Percentiles rank a stretch among this genome's conserved stretches.
phyloP scores from a whole-genome alignment of 92 coral and sea anemone genomes.

The Phenganax stokvisi region DNA sequence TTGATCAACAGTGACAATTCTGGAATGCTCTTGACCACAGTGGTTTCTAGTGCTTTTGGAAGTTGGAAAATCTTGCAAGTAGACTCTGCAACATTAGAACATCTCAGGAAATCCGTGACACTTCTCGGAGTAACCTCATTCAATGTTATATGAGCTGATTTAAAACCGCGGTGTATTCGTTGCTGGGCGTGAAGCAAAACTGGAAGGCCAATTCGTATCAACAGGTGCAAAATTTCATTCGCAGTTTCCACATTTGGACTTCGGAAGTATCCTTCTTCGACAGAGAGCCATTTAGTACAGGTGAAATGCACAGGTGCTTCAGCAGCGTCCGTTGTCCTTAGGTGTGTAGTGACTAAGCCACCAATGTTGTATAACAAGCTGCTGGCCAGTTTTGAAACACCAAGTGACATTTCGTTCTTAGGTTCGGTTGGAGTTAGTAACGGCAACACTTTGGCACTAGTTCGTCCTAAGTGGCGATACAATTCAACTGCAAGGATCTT shows the following conservation, averaged over 20 bases:
- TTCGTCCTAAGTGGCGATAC: constrained; percentile 56
- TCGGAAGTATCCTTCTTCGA: constrained; percentile 5
- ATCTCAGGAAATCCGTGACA: constrained; percentile 54
- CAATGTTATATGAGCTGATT: constrained; percentile 52
- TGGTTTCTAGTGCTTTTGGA: neutral
- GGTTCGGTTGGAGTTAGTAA: constrained; percentile 47
- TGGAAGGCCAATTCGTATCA: constrained; percentile 67
- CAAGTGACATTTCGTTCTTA: constrained; percentile 25
- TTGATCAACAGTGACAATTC: neutral
- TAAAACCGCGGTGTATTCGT: constrained; percentile 53
- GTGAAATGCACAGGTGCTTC: neutral
- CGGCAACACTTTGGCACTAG: constrained; percentile 66
- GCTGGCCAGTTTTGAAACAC: constrained; percentile 1
- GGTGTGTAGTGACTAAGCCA: neutral
- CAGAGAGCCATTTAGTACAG: constrained; percentile 8
- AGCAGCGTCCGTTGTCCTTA: neutral
- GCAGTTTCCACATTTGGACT: neutral
- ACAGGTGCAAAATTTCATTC: constrained; percentile 34
- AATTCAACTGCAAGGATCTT: constrained; percentile 55
- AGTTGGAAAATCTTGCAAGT: constrained; percentile 31
- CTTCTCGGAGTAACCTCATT: constrained; percentile 60
- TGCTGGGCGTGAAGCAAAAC: constrained; percentile 59
- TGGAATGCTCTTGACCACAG: neutral
- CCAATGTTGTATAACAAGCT: neutral
- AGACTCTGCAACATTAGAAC: constrained; percentile 15